A percentile compares a stretch with the other conserved stretches of the same genome.
These are phyloP conservation scores for Aselliscus stoliczkanus DNA, from an alignment of 2,797 vertebrate species.

Conservation along the genomic window DNA sequence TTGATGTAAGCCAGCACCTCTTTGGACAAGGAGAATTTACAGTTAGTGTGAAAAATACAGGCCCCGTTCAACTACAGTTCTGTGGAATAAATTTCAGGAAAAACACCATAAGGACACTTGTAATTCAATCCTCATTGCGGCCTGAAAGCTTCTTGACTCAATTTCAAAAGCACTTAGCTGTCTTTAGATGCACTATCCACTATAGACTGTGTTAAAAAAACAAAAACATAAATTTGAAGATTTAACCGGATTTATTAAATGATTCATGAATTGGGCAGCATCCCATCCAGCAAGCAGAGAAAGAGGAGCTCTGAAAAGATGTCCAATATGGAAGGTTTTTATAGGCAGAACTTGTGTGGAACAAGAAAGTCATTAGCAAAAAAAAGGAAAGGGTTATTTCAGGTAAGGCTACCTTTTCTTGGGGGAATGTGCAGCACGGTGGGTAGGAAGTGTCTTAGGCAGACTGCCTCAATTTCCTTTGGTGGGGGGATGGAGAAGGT, in stretches of 20 bases:
- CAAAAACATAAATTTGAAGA: not conserved
- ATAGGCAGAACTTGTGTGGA: not conserved
- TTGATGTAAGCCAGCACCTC: not conserved
- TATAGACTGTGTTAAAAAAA: not conserved
- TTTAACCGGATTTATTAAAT: not conserved
- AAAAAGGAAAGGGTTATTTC: not conserved
- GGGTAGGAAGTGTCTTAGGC: no score
- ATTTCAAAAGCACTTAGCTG: not conserved
- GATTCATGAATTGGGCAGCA: not conserved
- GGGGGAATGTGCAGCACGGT: no score
- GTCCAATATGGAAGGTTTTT: not conserved
- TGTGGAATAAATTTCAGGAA: not conserved
- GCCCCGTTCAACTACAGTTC: not conserved
- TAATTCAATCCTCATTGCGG: not conserved
- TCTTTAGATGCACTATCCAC: not conserved
- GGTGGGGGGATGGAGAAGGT: no score
- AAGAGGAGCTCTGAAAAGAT: not conserved
- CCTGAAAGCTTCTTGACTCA: not conserved
- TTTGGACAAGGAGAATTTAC: not conserved
- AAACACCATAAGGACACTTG: not conserved
- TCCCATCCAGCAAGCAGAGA: not conserved
- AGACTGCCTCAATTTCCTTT: not conserved
- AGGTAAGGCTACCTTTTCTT: not conserved
- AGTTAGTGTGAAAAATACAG: not conserved
- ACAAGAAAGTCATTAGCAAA: not conserved